Conservation (phyloP, 2,113 vertebrate species). For the Barbus barbus region DNA sequence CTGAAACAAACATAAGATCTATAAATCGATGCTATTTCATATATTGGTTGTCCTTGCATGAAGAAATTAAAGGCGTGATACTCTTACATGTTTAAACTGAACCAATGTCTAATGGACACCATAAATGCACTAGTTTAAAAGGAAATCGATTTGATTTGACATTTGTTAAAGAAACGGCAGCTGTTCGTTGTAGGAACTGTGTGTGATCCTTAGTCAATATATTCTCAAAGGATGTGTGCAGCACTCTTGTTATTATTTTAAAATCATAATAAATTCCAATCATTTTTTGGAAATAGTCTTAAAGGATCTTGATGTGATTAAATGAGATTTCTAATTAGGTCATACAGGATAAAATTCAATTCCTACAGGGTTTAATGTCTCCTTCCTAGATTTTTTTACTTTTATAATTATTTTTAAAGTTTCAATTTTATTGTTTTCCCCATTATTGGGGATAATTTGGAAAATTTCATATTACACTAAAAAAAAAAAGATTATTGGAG, state of each 20-base stretch:
- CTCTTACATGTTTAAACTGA: background rate
- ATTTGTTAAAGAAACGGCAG: background rate
- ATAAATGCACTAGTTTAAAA: background rate
- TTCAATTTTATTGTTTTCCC: background rate
- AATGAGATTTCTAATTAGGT: background rate
- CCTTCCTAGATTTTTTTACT: too few species aligned
- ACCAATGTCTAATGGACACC: background rate
- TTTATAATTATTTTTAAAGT: background rate
- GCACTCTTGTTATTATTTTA: too few species aligned
- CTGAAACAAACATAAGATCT: background rate
- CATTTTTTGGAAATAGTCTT: background rate
- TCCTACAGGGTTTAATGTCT: background rate
- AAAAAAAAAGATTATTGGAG: too few species aligned
- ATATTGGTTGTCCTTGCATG: background rate
- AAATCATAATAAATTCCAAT: background rate
- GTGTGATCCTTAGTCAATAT: too few species aligned
- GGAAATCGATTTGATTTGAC: too few species aligned
- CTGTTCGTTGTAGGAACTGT: background rate
- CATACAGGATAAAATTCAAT: background rate
- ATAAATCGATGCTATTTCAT: background rate
- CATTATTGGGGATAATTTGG: background rate
- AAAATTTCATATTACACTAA: too few species aligned
- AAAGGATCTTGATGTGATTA: background rate
- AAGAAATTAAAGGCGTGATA: background rate
- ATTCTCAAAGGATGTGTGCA: too few species aligned